Evolutionary conservation across 2,888 invertebrate genomes (phyloP).

Genomic region (Boloria selene): DNA sequence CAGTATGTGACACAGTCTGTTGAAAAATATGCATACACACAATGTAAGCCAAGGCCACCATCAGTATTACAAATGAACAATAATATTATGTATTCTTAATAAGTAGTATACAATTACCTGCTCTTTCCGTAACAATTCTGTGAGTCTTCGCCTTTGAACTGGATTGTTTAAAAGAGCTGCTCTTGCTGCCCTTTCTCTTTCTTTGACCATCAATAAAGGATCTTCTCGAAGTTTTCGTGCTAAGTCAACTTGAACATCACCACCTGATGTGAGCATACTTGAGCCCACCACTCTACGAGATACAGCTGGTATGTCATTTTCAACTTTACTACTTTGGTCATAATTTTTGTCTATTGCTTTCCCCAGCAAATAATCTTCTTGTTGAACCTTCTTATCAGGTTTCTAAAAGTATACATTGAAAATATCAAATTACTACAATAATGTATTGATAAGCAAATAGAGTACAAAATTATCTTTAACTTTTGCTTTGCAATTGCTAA

Average conservation of each 20-base stretch:
- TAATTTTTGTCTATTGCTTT: slow-evolving; percentile 91
- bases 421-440: too few relatives aligned
- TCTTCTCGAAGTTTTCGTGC: slow-evolving; percentile 95
- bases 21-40: too few relatives aligned
- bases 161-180: slow-evolving; percentile 95
- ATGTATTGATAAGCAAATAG: too few relatives aligned
- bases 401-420: slow-evolving; percentile 61
- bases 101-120: slow-evolving; percentile 53
- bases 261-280: slow-evolving; percentile 74
- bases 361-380: slow-evolving; percentile 95
- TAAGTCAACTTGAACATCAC: slow-evolving; percentile 90
- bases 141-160: slow-evolving; percentile 92
- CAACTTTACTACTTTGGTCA: slow-evolving; percentile 82
- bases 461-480: too few relatives aligned
- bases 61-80: too few relatives aligned
- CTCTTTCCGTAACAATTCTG: slow-evolving; percentile 87
- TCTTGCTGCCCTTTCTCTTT: slow-evolving; percentile 93
- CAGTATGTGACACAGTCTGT: too few relatives aligned
- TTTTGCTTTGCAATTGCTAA: too few relatives aligned
- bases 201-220: slow-evolving; percentile 93
- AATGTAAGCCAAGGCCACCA: too few relatives aligned
- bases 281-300: slow-evolving; percentile 71
- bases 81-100: too few relatives aligned
- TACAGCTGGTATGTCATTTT: slow-evolving; percentile 88
- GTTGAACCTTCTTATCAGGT: slow-evolving; percentile 84